Base-by-base conservation (phyloP, 2,888 invertebrate genomes). In the Campoplex capitator region DNA sequence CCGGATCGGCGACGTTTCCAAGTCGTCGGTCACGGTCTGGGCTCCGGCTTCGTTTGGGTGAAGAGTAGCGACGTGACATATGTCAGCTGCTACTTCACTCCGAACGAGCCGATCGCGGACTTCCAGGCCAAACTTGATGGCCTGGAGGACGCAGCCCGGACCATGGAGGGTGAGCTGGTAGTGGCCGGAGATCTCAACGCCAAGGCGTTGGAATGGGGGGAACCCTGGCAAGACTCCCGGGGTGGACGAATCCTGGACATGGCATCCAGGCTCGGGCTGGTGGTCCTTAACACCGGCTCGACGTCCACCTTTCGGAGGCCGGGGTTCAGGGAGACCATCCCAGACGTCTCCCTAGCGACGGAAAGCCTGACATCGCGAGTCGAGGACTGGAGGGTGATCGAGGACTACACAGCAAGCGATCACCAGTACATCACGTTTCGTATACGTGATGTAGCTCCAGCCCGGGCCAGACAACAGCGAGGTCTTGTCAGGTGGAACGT, bases 51-150 rank as follows among this genome's bases (percentile, higher is more conserved):
- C 78, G 81, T 87, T 38, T 85, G 85, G 85, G 83, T 83, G 6
- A 80, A 67, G 28, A 38, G 54, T 16, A 56, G 70, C 6, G 68
- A 38, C 56, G 62, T 74, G 11, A 83, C 73, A 3, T 77, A 83
- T 51, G 75, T 88, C 56, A 86, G 86, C 32, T 79, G 70, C 56
- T 88, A 88, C 62, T 67, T 89, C 38, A 81, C 88, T 11, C 88
- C 87, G 0, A 89, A 88, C 80, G 88, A 84, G n/a, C 16, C 56
- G 1, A 85, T 79, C 13, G 68, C 56, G 6, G 82, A 84, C 0
- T 88, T 88, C 58, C 58, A 35, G 62, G 23, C 13, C 1, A 86
- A 87, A 23, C 62, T 88, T 3, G 80, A 78, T 8, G 56, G 38
- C 11, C 18, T 88, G 68, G 86, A 88, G 42, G 84, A 86, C 76